A percentile compares a stretch with the other conserved stretches of the same genome.
Conservation (phyloP, 2,888 invertebrate genomes). For the Orthosia gothica region DNA sequence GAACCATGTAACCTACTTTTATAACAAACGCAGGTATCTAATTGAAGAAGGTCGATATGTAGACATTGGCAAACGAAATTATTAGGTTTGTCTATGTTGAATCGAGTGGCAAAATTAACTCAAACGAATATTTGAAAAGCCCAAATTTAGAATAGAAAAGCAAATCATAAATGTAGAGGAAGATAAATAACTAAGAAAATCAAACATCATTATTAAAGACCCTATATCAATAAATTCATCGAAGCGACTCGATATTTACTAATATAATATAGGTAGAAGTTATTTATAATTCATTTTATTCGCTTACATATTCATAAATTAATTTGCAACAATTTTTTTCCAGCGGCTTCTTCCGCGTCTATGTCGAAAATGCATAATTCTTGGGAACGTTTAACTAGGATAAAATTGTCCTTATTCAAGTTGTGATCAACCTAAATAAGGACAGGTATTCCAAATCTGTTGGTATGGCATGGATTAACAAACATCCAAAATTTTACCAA, state of each 20-base stretch:
- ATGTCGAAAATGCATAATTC: no score
- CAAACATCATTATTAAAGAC: constrained; percentile 5
- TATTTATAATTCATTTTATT: background rate
- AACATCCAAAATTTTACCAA: no score
- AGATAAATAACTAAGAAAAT: constrained; percentile 5
- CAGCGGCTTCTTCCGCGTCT: no score
- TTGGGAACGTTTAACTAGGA: no score
- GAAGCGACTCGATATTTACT: background rate
- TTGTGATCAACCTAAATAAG: no score
- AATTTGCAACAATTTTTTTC: no score
- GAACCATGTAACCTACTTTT: background rate
- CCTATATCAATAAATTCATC: background rate
- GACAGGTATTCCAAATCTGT: no score
- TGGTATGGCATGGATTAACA: no score
- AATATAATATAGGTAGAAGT: background rate
- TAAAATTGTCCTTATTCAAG: no score
- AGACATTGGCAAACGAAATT: constrained; percentile 39
- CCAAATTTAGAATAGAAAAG: constrained; percentile 1
- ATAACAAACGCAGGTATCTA: background rate
- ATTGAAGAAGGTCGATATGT: constrained; percentile 37
- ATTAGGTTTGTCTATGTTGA: constrained; percentile 14
- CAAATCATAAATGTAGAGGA: background rate
- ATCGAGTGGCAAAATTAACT: constrained; percentile 30
- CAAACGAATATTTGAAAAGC: constrained; percentile 7
- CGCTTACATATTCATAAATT: no score